Base-by-base conservation (phyloP, 2,113 vertebrate genomes). In the Cyprinodon brontotheroides region DNA sequence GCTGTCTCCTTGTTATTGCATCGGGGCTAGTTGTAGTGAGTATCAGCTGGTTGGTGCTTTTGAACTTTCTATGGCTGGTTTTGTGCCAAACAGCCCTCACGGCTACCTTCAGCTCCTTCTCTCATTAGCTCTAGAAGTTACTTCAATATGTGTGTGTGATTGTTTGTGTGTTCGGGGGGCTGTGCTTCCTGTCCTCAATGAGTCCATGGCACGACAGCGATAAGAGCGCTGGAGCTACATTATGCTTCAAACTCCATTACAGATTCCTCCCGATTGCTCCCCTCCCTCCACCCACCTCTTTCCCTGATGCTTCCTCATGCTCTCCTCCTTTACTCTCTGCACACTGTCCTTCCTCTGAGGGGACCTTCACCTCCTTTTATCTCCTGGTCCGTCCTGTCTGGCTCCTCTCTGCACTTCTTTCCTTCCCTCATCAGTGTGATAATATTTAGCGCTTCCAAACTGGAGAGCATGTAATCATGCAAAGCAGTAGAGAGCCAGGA, bases 161-260 rank as follows among this genome's bases (percentile, higher is more conserved):
- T 36, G 40, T 66, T 48, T 48, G 67, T n/a, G 62, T 63, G 67
- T 45, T 29, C n/a, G n/a, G n/a, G n/a, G 11, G 48, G 22, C 11
- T 40, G 10, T 15, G 45, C 74, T 89, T 90, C 87, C 89, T 86
- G 83, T 84, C 57, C 81, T 82, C 74, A 89, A 89, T 86, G 81
- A 81, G 11, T 81, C 57, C 67, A 38, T 73, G 77, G 87, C 87
- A 90, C 85, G 89, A 78, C 74, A 87, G 78, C 61, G 85, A 89
- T 88, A 85, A 90, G 74, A 83, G 63, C 70, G 22, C 75, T 65
- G 67, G n/a, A 61, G 75, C 81, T 69, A 73, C 82, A 78, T 85
- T 75, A 81, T 77, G 75, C 36, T 87, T 72, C 69, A 80, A 72
- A 76, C 78, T 83, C 75, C 68, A 81, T 85, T 75, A 72, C 80